A percentile compares a stretch with the other conserved stretches of the same genome.
phyloP scores from a whole-genome alignment of 2,888 invertebrate species.

The Caenorhabditis angaria region DNA sequence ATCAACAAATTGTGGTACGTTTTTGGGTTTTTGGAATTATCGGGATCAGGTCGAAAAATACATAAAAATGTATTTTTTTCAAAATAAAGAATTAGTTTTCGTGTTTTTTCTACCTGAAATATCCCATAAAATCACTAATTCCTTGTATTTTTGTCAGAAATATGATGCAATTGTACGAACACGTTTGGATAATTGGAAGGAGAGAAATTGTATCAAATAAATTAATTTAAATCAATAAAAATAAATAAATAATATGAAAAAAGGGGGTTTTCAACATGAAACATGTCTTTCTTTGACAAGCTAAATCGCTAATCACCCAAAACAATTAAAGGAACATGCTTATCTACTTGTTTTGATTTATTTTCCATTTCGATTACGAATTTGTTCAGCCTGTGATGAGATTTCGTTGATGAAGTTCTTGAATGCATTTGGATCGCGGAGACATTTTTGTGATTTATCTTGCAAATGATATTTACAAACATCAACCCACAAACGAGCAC shows the following conservation, averaged over 20 bases:
- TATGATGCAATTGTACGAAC: not conserved
- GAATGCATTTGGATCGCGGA: constrained; percentile 72
- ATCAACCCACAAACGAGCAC: constrained; percentile 70
- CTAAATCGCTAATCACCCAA: constrained; percentile 4
- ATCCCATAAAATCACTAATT: no score
- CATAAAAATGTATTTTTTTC: not conserved
- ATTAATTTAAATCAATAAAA: not conserved
- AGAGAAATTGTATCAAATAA: not conserved
- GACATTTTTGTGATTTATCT: constrained; percentile 69
- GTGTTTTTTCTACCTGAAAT: not conserved
- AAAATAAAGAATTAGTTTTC: no score
- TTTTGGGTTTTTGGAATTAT: not conserved
- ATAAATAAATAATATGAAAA: not conserved
- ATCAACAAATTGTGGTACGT: constrained; percentile 13
- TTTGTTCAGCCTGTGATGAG: constrained; percentile 70
- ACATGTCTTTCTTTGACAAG: not conserved
- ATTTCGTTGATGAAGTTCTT: constrained; percentile 72
- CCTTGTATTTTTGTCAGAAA: not conserved
- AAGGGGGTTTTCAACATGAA: not conserved
- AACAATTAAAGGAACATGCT: constrained; percentile 2
- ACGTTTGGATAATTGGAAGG: not conserved
- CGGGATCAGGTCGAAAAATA: not conserved
- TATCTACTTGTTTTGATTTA: constrained; percentile 9
- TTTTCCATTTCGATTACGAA: constrained; percentile 59
- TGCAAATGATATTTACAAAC: constrained; percentile 71